Base-by-base conservation (phyloP, 2,888 invertebrate species). In the Hyles lineata region DNA sequence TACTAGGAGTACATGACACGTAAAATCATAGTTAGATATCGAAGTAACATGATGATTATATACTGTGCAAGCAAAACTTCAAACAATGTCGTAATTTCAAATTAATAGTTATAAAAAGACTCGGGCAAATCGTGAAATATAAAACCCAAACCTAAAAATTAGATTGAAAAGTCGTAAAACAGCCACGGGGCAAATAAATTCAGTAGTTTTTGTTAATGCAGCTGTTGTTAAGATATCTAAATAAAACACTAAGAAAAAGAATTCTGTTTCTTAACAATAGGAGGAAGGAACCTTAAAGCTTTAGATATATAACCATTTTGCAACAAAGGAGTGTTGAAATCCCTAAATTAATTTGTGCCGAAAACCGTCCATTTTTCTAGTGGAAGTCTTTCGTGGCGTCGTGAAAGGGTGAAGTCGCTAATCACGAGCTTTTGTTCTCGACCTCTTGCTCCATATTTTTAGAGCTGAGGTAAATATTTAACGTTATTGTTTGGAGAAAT, bases 301-400 rank as follows among this genome's bases (percentile, higher is more conserved):
- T 55, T 8, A 55, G 55, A 55, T 55, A 55, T 55, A 55, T 55
- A 55, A 55, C 21, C 43, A 23, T 67, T 67, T 50, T 43, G 23
- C 67, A 67, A 67, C 23, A 67, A 67, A 50, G 11, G 23, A 43
- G 67, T 67, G 67, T 50, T 67, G 23, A 50, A 67, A 50, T 67
- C 67, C 50, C 50, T 23, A 50, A 50, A 67, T 67, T 67, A 67
- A 67, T 67, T 67, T 43, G 43, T 17, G 67, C 50, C 43, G 67
- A 43, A 67, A 67, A 43, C 67, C 50, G 15, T 67, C 43, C 23
- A 50, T 50, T 67, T 67, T 67, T 67, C 61, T 67, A 50, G 23
- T 50, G 50, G 67, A 23, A 50, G 43, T 43, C 67, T 67, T 67
- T 67, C 67, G 62, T 35, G 43, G 23, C 67, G 23, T 50, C 23